Percentiles rank a stretch among this genome's conserved stretches.
These are phyloP conservation scores for Ptychochromis oligacanthus DNA, from an alignment of 2,113 vertebrate genomes.

Conservation along the genomic window DNA sequence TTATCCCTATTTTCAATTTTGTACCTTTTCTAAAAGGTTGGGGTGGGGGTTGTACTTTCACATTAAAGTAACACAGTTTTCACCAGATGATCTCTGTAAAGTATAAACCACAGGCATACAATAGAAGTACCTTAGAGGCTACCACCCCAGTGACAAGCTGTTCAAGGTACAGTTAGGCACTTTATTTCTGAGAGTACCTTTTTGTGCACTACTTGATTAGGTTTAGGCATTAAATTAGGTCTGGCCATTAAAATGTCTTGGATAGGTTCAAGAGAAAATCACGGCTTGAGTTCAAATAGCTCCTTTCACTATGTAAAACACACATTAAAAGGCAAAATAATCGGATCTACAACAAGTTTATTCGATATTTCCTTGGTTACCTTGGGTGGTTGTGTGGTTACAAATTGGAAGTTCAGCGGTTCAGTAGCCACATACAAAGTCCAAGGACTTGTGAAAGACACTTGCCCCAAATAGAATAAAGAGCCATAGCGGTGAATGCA, in stretches of 20 bases:
- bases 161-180: not conserved
- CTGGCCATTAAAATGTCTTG: not conserved
- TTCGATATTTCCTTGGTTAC: not conserved
- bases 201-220: not conserved
- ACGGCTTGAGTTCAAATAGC: not conserved
- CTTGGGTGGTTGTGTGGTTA: not conserved
- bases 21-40: not conserved
- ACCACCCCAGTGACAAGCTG: not conserved
- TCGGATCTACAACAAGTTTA: not conserved
- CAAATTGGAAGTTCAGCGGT: not conserved
- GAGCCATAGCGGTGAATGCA: not conserved
- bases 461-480: not conserved
- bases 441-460: not conserved
- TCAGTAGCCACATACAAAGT: not conserved
- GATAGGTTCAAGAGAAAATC: not conserved
- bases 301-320: not conserved
- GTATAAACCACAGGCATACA: not conserved
- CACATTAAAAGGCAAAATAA: not conserved
- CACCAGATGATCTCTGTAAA: too few species aligned
- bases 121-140: not conserved
- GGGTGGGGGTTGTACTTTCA: too few species aligned
- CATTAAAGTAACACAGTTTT: too few species aligned
- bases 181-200: not conserved
- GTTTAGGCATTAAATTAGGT: not conserved
- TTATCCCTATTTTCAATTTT: not conserved